Conservation (phyloP, 2,113 vertebrate species). For the Litocranius walleri region DNA sequence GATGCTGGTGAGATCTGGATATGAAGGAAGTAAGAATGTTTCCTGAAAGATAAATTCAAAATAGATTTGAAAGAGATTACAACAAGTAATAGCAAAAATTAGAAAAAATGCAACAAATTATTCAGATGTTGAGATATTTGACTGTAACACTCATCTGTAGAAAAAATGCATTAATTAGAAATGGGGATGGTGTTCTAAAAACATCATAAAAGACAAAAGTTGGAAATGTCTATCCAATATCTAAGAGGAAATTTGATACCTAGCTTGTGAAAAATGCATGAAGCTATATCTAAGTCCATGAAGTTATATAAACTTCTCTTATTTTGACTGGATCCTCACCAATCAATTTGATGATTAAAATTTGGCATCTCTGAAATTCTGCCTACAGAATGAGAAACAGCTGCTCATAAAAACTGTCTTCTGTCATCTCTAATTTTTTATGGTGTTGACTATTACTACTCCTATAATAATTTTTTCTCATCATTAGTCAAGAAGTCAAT, state of each 20-base stretch:
- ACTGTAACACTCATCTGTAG: neutral
- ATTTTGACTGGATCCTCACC: neutral
- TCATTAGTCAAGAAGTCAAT: neutral
- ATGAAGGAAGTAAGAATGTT: neutral
- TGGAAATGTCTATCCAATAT: neutral
- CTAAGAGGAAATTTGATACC: neutral
- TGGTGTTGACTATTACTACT: neutral
- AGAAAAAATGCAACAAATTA: neutral
- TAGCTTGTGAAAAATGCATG: neutral
- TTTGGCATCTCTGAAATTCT: neutral
- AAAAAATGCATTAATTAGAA: neutral
- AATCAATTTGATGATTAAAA: neutral
- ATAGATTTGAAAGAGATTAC: neutral
- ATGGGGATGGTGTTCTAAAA: neutral
- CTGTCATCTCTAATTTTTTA: neutral
- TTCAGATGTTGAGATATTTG: neutral
- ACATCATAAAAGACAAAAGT: neutral
- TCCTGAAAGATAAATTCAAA: neutral
- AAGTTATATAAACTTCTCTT: neutral
- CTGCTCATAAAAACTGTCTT: neutral
- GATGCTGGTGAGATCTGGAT: neutral
- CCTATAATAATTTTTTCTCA: neutral
- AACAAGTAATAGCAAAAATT: neutral
- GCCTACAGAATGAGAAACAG: neutral
- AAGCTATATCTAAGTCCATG: neutral